Evolutionary conservation across 2,113 vertebrate species (phyloP).

Genomic region (Antechinus flavipes): DNA sequence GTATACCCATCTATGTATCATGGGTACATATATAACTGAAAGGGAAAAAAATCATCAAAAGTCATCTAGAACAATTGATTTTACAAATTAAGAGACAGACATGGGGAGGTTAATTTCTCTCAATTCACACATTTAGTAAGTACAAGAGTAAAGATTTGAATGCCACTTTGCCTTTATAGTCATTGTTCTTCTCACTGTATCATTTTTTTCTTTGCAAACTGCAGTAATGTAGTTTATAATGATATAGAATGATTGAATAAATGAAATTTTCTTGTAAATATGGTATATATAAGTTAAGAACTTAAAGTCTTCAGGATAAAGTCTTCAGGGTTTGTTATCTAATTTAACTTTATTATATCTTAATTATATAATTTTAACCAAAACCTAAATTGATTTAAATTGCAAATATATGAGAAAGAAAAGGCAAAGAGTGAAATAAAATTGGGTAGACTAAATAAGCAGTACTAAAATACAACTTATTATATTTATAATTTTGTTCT

Average conservation of each 20-base stretch:
- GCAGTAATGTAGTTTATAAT: neutral
- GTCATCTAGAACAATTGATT: neutral
- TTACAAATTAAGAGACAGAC: neutral
- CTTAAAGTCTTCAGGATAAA: slow-evolving; percentile 11
- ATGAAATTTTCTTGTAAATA: neutral
- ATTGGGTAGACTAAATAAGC: neutral
- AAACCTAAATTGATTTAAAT: slow-evolving; percentile 8
- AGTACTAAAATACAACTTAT: neutral
- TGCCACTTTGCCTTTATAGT: neutral
- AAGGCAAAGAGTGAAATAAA: neutral
- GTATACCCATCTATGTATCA: neutral
- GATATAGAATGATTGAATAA: neutral
- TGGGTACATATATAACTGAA: neutral
- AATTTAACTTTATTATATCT: neutral
- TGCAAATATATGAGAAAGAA: neutral
- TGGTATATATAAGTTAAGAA: neutral
- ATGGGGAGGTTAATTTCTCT: neutral
- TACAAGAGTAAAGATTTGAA: neutral
- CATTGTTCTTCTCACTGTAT: neutral
- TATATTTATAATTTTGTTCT: neutral
- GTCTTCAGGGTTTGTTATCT: neutral
- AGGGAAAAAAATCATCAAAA: neutral
- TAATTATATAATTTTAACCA: slow-evolving; percentile 4
- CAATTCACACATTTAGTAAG: neutral
- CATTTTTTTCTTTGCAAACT: neutral